Conservation (phyloP, 2,797 vertebrate species). For the Lycodopsis pacificus region DNA sequence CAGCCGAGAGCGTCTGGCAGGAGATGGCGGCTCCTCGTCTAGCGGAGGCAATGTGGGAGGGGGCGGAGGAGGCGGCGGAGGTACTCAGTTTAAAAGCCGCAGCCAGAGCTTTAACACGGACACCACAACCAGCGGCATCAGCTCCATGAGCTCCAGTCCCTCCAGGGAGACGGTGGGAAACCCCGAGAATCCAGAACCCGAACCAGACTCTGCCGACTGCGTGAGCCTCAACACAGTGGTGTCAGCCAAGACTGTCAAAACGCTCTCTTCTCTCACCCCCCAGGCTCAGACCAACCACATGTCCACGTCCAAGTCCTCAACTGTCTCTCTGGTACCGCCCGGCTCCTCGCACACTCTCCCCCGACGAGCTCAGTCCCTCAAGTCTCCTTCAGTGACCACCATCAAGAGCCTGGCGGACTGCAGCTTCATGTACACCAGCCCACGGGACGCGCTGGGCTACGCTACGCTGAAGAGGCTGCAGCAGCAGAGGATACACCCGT, state of each 20-base stretch:
- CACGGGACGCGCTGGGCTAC: constrained; percentile 95
- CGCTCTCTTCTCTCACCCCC: constrained; percentile 88
- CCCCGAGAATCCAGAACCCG: constrained; percentile 85
- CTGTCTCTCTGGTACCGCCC: constrained; percentile 92
- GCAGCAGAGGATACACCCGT: constrained; percentile 97
- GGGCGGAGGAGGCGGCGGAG: constrained; percentile 77
- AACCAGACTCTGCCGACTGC: constrained; percentile 92
- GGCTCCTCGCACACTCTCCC: constrained; percentile 97
- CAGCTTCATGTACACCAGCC: constrained; percentile 96
- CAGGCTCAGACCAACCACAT: constrained; percentile 91
- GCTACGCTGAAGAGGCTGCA: constrained; percentile 95
- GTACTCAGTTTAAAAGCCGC: constrained; percentile 96
- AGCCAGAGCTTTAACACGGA: constrained; percentile 99
- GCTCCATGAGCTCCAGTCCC: constrained; percentile 99
- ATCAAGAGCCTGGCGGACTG: constrained; percentile 97
- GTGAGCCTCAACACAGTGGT: constrained; percentile 98
- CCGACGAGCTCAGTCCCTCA: constrained; percentile 96
- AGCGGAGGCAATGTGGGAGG: constrained; percentile 82
- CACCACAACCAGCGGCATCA: constrained; percentile 98
- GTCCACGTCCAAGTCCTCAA: constrained; percentile 92
- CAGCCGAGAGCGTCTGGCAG: constrained; percentile 92
- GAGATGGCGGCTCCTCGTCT: constrained; percentile 85
- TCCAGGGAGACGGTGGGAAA: constrained; percentile 95
- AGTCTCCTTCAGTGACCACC: constrained; percentile 93
- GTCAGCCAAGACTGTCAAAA: constrained; percentile 94